Evolutionary conservation across 2,888 invertebrate species (phyloP), one percentile per base, ranked within the genome.

Genomic region (Bimastos eiseni): DNA sequence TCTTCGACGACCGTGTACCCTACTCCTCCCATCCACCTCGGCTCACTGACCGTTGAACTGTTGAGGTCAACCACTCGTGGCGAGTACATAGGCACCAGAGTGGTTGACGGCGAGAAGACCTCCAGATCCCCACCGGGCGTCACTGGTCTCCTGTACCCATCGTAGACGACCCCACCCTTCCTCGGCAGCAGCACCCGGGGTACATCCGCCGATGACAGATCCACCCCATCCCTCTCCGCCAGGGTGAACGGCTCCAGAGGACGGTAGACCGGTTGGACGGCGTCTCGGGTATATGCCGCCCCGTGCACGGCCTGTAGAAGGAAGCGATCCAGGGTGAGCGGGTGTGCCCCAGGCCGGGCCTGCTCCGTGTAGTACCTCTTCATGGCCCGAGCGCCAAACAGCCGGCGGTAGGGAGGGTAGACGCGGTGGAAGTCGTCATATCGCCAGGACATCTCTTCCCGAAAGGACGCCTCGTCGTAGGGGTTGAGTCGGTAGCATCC

Each of bases 361-460:
- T 83, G 88, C 37, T 84, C 83, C 17, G 88, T 36, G 84, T 84
- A 91, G 89, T 89, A 91, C 41, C 70, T 24, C 30, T 89, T 83
- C 90, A 91, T 91, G 55, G 89, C 89, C n/a, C 38, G 83, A 24
- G 89, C 38, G 24, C 91, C 91, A n/a, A 91, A 33, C 4, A 90
- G 88, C 30, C 90, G 90, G 30, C 34, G 34, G 36, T 83, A 83
- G n/a, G 91, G 91, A 36, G 83, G 49, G 55, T 91, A 91, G 70
- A 84, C 44, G 0, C 91, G 70, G 44, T 91, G 91, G 70, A 91
- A 90, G 89, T 91, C 91, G 36, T 91, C 91, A 34, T 91, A 91
- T 2, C 91, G 89, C 86, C 89, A 91, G 30, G 83, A 41, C 34
- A 90, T 86, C 70, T 91, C 91, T 30, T 91, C 91, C 11, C 24